A percentile compares a stretch with the other conserved stretches of the same genome.
These are phyloP conservation scores for Aproaerema taeniolella DNA, from an alignment of 2,888 invertebrate genomes.

Conservation along the genomic window DNA sequence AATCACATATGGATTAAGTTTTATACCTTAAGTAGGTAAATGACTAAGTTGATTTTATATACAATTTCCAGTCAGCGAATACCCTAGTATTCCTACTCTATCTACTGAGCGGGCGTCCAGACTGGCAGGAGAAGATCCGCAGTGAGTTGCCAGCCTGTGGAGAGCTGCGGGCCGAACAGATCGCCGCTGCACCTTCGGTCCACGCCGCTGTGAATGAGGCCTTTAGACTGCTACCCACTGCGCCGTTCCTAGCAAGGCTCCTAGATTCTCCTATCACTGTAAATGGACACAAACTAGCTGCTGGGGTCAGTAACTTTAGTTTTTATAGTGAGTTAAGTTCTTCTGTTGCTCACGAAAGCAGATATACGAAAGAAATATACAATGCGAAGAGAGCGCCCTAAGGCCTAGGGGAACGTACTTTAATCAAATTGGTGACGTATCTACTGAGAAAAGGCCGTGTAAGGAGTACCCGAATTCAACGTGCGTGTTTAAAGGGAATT, in stretches of 20 bases:
- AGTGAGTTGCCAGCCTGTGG: constrained; percentile 80
- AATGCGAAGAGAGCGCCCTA: too few species aligned
- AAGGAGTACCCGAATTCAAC: too few species aligned
- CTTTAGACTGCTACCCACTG: constrained; percentile 85
- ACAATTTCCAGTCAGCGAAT: constrained; percentile 85
- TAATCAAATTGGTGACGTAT: too few species aligned
- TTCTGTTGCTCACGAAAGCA: too few species aligned
- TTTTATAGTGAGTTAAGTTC: too few species aligned
- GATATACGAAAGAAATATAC: too few species aligned
- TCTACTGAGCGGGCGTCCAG: constrained; percentile 82
- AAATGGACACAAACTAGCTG: constrained; percentile 81
- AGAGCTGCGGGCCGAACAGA: constrained; percentile 74
- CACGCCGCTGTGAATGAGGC: constrained; percentile 88
- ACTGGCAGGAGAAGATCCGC: constrained; percentile 81
- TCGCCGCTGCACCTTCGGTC: constrained; percentile 83
- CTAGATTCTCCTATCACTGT: constrained; percentile 84
- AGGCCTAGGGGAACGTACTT: too few species aligned
- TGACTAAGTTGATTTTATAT: too few species aligned
- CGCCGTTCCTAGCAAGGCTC: constrained; percentile 87
- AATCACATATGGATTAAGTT: too few species aligned
- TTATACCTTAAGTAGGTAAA: too few species aligned
- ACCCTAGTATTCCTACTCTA: constrained; percentile 87
- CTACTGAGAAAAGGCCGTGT: too few species aligned
- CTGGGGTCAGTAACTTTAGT: constrained; percentile 80
- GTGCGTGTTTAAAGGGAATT: too few species aligned